Evolutionary conservation across 30 jellyfish, hydroid and myxozoan genomes (phyloP).

Genomic region (Haliclystus octoradiatus): DNA sequence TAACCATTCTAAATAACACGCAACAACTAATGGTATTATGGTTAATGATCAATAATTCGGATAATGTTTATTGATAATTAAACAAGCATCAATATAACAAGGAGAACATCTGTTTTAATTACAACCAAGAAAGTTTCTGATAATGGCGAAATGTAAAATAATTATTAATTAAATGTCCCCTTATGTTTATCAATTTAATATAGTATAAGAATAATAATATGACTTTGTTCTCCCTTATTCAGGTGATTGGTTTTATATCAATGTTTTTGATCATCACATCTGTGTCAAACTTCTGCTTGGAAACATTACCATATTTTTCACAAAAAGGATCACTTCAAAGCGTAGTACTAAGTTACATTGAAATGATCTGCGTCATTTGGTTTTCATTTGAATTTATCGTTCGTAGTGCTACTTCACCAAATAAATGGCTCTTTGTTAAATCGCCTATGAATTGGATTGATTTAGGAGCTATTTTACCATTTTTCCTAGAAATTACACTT

Average conservation of each 20-base stretch:
- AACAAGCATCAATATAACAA: too few relatives aligned
- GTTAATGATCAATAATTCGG: too few relatives aligned
- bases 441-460: slow-evolving; percentile 81
- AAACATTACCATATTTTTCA: slow-evolving; percentile 38
- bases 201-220: too few relatives aligned
- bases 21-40: too few relatives aligned
- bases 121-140: too few relatives aligned
- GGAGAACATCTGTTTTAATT: too few relatives aligned
- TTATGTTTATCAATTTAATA: too few relatives aligned
- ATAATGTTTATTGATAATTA: too few relatives aligned
- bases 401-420: slow-evolving; percentile 43
- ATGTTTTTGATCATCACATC: slow-evolving; percentile 61
- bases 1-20: too few relatives aligned
- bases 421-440: slow-evolving; percentile 36
- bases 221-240: not conserved
- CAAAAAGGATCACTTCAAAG: slow-evolving; percentile 21
- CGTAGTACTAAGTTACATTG: slow-evolving; percentile 32
- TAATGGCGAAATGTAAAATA: too few relatives aligned
- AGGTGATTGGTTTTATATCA: slow-evolving; percentile 68
- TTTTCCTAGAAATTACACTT: slow-evolving; percentile 49
- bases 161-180: too few relatives aligned
- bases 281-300: slow-evolving; percentile 80
- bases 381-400: slow-evolving; percentile 49
- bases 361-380: slow-evolving; percentile 71
- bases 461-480: slow-evolving; percentile 77